Evolutionary conservation across 2,888 invertebrate genomes (phyloP).

Genomic region (Sinelater perroti): DNA sequence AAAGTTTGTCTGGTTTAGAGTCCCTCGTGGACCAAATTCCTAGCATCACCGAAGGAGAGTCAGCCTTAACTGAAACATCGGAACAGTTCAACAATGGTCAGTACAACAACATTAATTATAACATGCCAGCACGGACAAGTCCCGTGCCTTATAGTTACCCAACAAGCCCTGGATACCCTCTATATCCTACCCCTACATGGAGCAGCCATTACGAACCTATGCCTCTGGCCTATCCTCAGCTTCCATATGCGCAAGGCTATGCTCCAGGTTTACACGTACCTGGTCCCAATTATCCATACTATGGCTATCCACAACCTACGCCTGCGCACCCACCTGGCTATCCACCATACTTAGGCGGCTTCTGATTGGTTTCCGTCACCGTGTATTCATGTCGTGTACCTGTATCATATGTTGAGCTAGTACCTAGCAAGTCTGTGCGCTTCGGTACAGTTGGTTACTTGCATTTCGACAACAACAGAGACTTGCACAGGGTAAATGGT

Average conservation of each 20-base stretch:
- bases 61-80: conserved; percentile 55
- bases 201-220: conserved; percentile 61
- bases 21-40: conserved; percentile 92
- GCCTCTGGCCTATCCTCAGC: conserved; percentile 58
- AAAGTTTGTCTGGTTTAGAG: conserved; percentile 86
- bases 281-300: conserved; percentile 74
- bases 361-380: conserved; percentile 62
- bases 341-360: conserved; percentile 60
- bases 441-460: conserved; percentile 62
- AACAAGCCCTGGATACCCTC: conserved; percentile 56
- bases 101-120: conserved; percentile 61
- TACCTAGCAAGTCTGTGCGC: conserved; percentile 64
- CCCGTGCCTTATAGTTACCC: conserved; percentile 57
- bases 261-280: conserved; percentile 72
- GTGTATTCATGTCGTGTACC: conserved; percentile 64
- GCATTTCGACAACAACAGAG: conserved; percentile 62
- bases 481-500: conserved; percentile 65
- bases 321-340: conserved; percentile 60
- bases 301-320: conserved; percentile 59
- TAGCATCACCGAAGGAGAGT: conserved; percentile 79
- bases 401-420: conserved; percentile 64
- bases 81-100: conserved; percentile 49
- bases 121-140: conserved; percentile 58
- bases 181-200: conserved; percentile 60
- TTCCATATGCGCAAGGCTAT: conserved; percentile 57